Conservation (phyloP, 2,888 invertebrate genomes). For the Clostera curtula region DNA sequence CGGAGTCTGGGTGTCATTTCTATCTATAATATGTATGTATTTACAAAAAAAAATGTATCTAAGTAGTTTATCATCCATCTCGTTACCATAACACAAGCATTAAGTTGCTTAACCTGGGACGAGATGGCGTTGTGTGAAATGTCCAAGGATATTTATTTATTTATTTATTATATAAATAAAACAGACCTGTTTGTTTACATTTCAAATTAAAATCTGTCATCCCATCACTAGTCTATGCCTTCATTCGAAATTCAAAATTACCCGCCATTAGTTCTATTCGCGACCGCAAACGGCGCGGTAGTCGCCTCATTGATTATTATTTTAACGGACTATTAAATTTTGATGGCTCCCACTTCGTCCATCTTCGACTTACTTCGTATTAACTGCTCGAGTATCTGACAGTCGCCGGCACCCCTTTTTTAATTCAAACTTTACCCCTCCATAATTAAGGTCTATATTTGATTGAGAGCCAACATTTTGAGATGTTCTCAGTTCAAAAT, state of each 20-base stretch:
- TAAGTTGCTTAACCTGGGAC: too few relatives aligned
- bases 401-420: slow-evolving; percentile 10
- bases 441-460: slow-evolving; percentile 32
- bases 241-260: slow-evolving; percentile 8
- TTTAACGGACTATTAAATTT: slow-evolving; percentile 74
- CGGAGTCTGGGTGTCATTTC: too few relatives aligned
- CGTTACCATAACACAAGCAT: too few relatives aligned
- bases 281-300: slow-evolving; percentile 41
- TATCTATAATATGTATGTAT: too few relatives aligned
- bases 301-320: slow-evolving; percentile 73
- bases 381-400: slow-evolving; percentile 25
- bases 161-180: too few relatives aligned
- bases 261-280: slow-evolving; percentile 51
- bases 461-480: slow-evolving; percentile 24
- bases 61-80: too few relatives aligned
- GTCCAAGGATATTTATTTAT: too few relatives aligned
- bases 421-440: slow-evolving; percentile 25
- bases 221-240: too few relatives aligned
- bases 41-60: too few relatives aligned
- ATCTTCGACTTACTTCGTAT: slow-evolving; percentile 57
- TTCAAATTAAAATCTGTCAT: too few relatives aligned
- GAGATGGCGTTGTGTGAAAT: too few relatives aligned
- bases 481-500: slow-evolving; percentile 49
- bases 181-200: too few relatives aligned
- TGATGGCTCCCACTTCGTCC: slow-evolving; percentile 70